Base-by-base conservation (phyloP, 1,140 invertebrate species). In the Calycopis cecrops region DNA sequence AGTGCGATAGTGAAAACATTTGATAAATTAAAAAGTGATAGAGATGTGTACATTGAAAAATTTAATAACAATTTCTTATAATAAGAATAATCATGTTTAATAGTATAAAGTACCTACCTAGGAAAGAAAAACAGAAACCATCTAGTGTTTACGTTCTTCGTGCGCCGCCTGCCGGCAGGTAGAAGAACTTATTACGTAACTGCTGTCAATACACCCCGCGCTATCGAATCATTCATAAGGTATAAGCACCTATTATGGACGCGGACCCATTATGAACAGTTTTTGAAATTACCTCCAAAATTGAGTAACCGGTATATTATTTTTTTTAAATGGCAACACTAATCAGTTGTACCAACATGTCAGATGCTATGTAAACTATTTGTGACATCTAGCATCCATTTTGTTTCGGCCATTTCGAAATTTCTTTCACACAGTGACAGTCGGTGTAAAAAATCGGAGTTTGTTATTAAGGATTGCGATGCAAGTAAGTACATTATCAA, bases 211-310 rank as follows among this genome's bases (percentile, higher is more conserved):
- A n/a, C n/a, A n/a, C n/a, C n/a, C n/a, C n/a, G n/a, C n/a, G n/a
- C n/a, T n/a, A n/a, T n/a, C n/a, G n/a, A n/a, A n/a, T n/a, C n/a
- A n/a, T n/a, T n/a, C n/a, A n/a, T 47, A 52, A 52, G 50, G 50
- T 38, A 52, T 18, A n/a, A 16, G 49, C 48, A 17, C 59, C 59
- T 55, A 55, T 60, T n/a, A 48, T 55, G 58, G 58, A 60, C 58
- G 48, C 48, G 58, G 58, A 60, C 48, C 52, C 50, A 52, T 47
- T 48, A 60, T 60, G 58, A 52, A 51, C 52, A 51, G 49, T 55
- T 60, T 47, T 60, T 56, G 35, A 57, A 53, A 56, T 56, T 57
- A 53, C 50, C 54, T 53, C 57, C 51, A 59, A 59, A 52, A 59
- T 59, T 59, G 53, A 59, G 57, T 51, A 48, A 59, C 53, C 42